These are phyloP conservation scores for Cephus cinctus DNA, from an alignment of 1,140 invertebrate genomes.

Conservation along the genomic window DNA sequence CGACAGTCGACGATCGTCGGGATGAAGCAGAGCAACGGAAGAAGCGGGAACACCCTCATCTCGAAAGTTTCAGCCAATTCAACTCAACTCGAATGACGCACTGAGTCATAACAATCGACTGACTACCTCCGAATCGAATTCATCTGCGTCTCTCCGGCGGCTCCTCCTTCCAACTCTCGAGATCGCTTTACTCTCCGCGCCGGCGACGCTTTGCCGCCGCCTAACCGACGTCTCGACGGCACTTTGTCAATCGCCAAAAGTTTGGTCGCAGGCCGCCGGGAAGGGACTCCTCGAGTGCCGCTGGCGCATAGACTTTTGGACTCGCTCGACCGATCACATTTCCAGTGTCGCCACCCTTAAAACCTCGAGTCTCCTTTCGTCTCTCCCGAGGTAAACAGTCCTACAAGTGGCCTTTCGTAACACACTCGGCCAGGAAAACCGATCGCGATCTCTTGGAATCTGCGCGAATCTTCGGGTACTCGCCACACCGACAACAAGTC, in stretches of 20 bases:
- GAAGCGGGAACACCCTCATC: constrained; percentile 12
- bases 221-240: neutral
- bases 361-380: no score
- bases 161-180: no score
- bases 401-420: no score
- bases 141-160: no score
- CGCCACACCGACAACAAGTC: neutral
- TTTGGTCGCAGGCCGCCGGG: neutral
- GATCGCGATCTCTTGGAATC: neutral
- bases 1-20: neutral
- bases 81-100: neutral
- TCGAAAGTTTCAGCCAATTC: neutral
- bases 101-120: constrained; percentile 10
- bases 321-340: no score
- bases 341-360: no score
- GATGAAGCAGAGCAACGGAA: constrained; percentile 1
- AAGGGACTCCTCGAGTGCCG: neutral
- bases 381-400: no score
- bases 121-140: neutral
- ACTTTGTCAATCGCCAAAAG: neutral
- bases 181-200: neutral
- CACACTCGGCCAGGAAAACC: no score
- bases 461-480: neutral
- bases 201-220: neutral
- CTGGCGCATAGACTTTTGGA: no score